Evolutionary conservation across 2,797 vertebrate species (phyloP).

Genomic region (Onychomys arenicola): DNA sequence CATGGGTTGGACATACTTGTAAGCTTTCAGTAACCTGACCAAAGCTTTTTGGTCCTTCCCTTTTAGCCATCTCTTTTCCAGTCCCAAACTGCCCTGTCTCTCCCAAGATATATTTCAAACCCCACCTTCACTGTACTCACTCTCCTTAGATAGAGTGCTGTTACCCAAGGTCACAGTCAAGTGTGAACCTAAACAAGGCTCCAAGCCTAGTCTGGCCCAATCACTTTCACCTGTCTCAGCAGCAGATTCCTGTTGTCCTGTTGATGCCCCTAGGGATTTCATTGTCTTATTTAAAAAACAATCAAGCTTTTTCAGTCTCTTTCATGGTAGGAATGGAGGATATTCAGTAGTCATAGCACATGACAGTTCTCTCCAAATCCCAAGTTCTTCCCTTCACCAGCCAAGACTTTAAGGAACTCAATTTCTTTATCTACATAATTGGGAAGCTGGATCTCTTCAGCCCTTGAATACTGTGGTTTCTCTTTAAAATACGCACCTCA

Average conservation of each 20-base stretch:
- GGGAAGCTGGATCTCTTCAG: background rate
- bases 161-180: background rate
- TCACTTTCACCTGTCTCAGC: background rate
- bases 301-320: background rate
- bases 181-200: background rate
- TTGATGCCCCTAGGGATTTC: background rate
- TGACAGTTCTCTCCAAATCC: background rate
- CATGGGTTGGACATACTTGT: background rate
- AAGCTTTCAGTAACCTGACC: background rate
- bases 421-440: constrained; percentile 8
- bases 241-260: background rate
- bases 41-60: background rate
- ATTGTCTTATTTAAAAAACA: background rate
- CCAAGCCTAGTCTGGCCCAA: background rate
- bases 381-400: background rate
- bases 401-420: background rate
- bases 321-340: background rate
- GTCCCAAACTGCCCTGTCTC: background rate
- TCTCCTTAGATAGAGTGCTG: background rate
- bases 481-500: constrained; percentile 2
- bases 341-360: background rate
- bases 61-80: background rate
- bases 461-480: background rate
- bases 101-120: background rate
- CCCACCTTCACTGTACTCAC: background rate